Evolutionary conservation across 2,888 invertebrate genomes (phyloP).

Genomic region (Holacanthella duospinosa): DNA sequence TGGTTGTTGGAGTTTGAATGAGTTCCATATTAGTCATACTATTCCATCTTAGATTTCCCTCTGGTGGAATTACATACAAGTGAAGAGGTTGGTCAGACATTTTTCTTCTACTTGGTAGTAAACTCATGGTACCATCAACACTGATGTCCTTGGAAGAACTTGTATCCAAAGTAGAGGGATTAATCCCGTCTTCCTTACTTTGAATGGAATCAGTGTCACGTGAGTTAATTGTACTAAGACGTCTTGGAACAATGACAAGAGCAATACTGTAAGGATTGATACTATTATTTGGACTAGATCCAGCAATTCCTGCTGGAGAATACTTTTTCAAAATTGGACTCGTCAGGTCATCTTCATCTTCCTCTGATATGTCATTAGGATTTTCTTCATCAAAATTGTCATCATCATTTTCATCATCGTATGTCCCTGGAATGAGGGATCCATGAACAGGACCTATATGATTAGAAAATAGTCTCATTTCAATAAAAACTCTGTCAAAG

Average conservation of each 20-base stretch:
- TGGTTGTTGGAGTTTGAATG: neutral
- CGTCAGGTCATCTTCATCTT: constrained; percentile 25
- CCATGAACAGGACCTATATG: constrained; percentile 30
- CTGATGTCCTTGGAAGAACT: neutral
- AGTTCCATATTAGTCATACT: constrained; percentile 14
- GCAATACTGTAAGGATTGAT: constrained; percentile 35
- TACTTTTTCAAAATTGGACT: constrained; percentile 35
- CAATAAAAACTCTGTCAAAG: neutral
- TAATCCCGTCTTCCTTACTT: constrained; percentile 12
- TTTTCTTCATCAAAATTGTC: constrained; percentile 44
- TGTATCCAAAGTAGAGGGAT: neutral
- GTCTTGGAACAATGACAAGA: constrained; percentile 32
- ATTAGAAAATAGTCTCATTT: too few species aligned
- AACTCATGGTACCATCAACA: too few species aligned
- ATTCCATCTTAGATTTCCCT: constrained; percentile 26
- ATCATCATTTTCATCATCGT: constrained; percentile 49
- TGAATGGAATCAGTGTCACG: constrained; percentile 18
- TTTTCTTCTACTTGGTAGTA: constrained; percentile 25
- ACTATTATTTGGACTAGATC: constrained; percentile 7
- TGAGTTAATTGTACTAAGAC: constrained; percentile 32
- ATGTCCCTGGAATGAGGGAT: constrained; percentile 34
- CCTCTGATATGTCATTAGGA: constrained; percentile 43
- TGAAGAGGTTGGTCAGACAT: constrained; percentile 36
- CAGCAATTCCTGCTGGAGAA: constrained; percentile 1
- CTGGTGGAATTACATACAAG: constrained; percentile 27